Percentiles rank a stretch among this genome's conserved stretches.
phyloP scores from a whole-genome alignment of 2,797 vertebrate species.

The Onychomys leucogaster region DNA sequence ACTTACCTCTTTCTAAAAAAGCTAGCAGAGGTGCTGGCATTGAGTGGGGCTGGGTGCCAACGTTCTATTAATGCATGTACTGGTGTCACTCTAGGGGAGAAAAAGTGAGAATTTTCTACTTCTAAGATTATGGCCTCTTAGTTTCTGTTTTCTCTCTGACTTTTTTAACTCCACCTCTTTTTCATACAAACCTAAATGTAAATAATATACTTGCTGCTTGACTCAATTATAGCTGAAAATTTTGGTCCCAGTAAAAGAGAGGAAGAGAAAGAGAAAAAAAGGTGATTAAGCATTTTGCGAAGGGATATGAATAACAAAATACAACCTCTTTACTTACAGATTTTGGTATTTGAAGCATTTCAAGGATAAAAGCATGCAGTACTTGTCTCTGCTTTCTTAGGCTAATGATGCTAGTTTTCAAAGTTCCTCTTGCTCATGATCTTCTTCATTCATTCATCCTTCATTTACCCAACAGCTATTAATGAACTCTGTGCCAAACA shows the following conservation, averaged over 20 bases:
- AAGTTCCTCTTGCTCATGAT: neutral
- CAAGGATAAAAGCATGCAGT: neutral
- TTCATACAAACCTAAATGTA: neutral
- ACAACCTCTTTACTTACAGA: neutral
- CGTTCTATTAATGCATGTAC: neutral
- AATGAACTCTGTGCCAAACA: conserved; percentile 1
- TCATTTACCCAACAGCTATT: neutral
- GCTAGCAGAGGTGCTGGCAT: neutral
- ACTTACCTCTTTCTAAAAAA: conserved; percentile 13
- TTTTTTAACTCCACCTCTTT: neutral
- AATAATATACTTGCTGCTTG: conserved; percentile 21
- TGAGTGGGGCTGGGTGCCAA: neutral
- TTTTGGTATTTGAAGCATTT: conserved; percentile 26
- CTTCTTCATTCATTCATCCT: neutral
- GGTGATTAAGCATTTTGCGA: neutral
- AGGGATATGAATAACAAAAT: neutral
- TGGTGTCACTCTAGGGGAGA: neutral
- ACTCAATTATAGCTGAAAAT: neutral
- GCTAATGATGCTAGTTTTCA: neutral
- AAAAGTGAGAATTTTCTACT: neutral
- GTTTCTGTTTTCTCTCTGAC: neutral
- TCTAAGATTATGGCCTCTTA: too few species aligned
- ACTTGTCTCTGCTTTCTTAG: neutral
- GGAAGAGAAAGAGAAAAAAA: too few species aligned
- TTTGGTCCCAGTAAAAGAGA: neutral